Conservation (phyloP, 1,140 invertebrate species). For the Cryptotermes secundus region DNA sequence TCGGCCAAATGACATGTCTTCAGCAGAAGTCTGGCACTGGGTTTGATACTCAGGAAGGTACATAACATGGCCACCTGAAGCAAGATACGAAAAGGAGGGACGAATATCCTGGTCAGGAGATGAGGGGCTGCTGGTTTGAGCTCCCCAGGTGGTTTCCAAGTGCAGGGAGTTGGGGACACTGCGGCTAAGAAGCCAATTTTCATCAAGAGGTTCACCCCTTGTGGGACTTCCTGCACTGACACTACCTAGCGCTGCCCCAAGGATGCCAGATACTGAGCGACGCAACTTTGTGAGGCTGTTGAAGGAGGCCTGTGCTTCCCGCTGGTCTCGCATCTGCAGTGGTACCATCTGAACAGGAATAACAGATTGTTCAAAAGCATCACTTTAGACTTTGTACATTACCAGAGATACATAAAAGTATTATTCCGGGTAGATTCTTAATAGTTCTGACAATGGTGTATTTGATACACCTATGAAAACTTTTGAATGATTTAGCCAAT, state of each 20-base stretch:
- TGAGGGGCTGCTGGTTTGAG: constrained; percentile 33
- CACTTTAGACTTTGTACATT: too few species aligned
- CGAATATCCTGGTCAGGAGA: constrained; percentile 31
- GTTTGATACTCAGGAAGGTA: constrained; percentile 69
- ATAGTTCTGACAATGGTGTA: too few species aligned
- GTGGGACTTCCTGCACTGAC: neutral
- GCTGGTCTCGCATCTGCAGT: neutral
- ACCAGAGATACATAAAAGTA: too few species aligned
- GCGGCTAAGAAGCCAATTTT: constrained; percentile 75
- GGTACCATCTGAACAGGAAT: neutral
- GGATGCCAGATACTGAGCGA: constrained; percentile 66
- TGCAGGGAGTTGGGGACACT: constrained; percentile 72
- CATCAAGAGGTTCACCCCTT: constrained; percentile 52
- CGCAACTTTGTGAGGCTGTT: constrained; percentile 67
- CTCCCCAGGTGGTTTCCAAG: constrained; percentile 36
- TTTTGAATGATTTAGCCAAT: too few species aligned
- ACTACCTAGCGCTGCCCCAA: constrained; percentile 47
- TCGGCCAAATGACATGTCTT: constrained; percentile 22
- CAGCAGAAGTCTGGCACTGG: constrained; percentile 26
- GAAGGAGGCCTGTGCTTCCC: constrained; percentile 47
- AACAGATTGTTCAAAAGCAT: too few species aligned
- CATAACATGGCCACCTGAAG: constrained; percentile 69
- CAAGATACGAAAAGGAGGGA: constrained; percentile 43
- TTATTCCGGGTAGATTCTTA: too few species aligned
- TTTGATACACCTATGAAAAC: too few species aligned